These are phyloP conservation scores for Ariopsis seemanni DNA, from an alignment of 2,113 vertebrate genomes.

Conservation along the genomic window DNA sequence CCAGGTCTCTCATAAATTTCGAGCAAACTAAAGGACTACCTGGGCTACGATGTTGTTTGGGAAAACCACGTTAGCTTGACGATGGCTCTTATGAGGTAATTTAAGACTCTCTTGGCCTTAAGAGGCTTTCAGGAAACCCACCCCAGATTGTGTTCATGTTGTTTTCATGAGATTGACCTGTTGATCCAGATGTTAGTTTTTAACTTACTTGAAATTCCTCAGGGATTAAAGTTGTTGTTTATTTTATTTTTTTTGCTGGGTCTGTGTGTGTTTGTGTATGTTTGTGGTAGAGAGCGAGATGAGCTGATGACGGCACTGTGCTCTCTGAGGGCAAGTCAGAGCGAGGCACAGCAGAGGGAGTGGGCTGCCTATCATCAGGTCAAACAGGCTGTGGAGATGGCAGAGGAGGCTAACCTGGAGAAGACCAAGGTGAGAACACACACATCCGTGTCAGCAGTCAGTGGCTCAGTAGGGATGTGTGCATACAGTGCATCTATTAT, in stretches of 20 bases:
- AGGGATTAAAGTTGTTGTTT: neutral
- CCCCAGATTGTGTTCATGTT: neutral
- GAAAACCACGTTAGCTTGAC: too few species aligned
- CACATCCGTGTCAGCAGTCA: neutral
- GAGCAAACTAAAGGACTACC: too few species aligned
- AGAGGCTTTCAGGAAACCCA: too few species aligned
- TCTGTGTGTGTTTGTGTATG: neutral
- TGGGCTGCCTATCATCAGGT: constrained; percentile 84
- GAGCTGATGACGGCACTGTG: constrained; percentile 82
- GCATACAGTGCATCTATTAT: neutral
- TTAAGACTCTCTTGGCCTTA: too few species aligned
- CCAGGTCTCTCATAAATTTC: too few species aligned
- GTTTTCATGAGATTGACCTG: neutral
- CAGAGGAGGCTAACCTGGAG: constrained; percentile 87
- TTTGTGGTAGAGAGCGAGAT: constrained; percentile 82
- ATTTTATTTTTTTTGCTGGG: neutral
- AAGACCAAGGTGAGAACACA: constrained; percentile 76
- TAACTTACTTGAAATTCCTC: neutral
- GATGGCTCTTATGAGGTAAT: too few species aligned
- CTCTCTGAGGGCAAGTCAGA: constrained; percentile 71
- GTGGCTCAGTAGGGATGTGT: neutral
- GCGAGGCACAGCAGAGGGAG: constrained; percentile 82
- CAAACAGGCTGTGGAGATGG: constrained; percentile 84
- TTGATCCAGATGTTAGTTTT: neutral
- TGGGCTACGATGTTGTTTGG: too few species aligned